These are phyloP conservation scores for Hoplostethus atlanticus DNA, from an alignment of 2,797 vertebrate species.

Conservation along the genomic window DNA sequence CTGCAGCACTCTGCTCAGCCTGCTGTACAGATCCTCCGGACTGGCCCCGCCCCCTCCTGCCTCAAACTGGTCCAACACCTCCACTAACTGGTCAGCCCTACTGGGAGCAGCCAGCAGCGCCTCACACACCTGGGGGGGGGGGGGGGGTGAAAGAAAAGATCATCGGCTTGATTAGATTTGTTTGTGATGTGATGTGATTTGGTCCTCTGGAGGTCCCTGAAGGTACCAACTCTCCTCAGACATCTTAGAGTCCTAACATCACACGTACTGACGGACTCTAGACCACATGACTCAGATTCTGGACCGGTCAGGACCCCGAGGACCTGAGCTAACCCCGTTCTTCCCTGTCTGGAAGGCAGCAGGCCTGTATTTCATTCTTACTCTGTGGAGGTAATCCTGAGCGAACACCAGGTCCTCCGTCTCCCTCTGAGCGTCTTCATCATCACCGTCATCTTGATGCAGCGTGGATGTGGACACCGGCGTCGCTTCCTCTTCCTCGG, in stretches of 20 bases:
- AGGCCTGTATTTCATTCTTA: constrained; percentile 57
- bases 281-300: too few relatives aligned
- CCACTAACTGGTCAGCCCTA: constrained; percentile 88
- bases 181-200: too few relatives aligned
- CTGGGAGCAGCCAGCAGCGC: constrained; percentile 84
- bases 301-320: too few relatives aligned
- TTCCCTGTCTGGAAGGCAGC: too few relatives aligned
- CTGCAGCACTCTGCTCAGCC: constrained; percentile 79
- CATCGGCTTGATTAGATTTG: too few relatives aligned
- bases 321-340: too few relatives aligned
- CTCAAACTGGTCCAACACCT: constrained; percentile 88
- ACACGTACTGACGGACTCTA: too few relatives aligned
- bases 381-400: constrained; percentile 88
- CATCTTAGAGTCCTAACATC: too few relatives aligned
- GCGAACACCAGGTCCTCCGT: constrained; percentile 90
- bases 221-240: too few relatives aligned
- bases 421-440: constrained; percentile 79
- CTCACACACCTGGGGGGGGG: constrained; percentile 86
- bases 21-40: constrained; percentile 82
- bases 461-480: constrained; percentile 29
- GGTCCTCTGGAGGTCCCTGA: too few relatives aligned
- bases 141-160: not conserved
- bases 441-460: constrained; percentile 76
- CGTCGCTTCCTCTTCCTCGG: constrained; percentile 62
- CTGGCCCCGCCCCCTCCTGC: constrained; percentile 74